These are phyloP conservation scores for Tineola bisselliella DNA, from an alignment of 2,888 invertebrate species.

Conservation along the genomic window DNA sequence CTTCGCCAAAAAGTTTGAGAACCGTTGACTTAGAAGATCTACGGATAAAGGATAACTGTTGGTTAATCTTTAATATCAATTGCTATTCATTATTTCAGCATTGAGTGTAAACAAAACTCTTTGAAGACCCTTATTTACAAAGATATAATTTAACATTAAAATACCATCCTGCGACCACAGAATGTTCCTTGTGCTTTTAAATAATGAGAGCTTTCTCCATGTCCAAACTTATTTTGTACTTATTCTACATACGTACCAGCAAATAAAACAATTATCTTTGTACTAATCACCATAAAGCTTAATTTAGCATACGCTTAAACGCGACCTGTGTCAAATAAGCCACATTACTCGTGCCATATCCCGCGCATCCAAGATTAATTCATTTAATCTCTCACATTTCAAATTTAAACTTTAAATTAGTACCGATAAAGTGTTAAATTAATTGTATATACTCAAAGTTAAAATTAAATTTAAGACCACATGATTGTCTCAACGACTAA, in stretches of 20 bases:
- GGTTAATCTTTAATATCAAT: too few species aligned
- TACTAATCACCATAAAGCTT: neutral
- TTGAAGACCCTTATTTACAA: neutral
- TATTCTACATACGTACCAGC: neutral
- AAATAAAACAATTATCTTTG: neutral
- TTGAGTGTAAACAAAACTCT: too few species aligned
- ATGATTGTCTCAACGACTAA: slow-evolving; percentile 38
- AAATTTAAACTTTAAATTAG: neutral
- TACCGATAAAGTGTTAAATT: neutral
- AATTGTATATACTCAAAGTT: slow-evolving; percentile 18
- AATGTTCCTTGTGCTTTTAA: slow-evolving; percentile 1
- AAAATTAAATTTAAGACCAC: slow-evolving; percentile 38
- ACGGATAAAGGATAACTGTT: too few species aligned
- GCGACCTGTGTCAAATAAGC: slow-evolving; percentile 28
- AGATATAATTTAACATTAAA: neutral
- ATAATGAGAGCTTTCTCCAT: slow-evolving; percentile 33
- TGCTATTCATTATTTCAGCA: too few species aligned
- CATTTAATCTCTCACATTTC: neutral
- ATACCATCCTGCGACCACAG: neutral
- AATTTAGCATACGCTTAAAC: slow-evolving; percentile 17
- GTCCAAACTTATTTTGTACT: slow-evolving; percentile 19
- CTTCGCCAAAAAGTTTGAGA: too few species aligned
- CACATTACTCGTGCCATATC: slow-evolving; percentile 23
- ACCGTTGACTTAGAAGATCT: too few species aligned
- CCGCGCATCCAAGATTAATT: slow-evolving; percentile 18